Percentiles rank a stretch among this genome's conserved stretches.
Conservation (phyloP, 2,113 vertebrate genomes). For the Tylochromis polylepis region DNA sequence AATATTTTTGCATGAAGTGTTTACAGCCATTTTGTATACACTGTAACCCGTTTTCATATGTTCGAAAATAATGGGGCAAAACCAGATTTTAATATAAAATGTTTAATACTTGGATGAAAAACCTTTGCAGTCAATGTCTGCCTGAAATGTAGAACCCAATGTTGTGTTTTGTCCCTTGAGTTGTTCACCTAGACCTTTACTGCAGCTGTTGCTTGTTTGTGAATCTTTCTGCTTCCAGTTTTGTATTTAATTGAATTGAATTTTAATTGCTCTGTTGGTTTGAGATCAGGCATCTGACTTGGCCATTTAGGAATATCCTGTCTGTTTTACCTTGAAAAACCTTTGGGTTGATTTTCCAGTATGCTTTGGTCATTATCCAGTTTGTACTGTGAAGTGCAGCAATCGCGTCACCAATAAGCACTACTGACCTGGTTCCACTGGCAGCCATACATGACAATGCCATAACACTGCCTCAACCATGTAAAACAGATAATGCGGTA, state of each 20-base stretch:
- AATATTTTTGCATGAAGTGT: not conserved
- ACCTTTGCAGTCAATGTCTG: not conserved
- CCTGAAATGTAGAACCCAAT: not conserved
- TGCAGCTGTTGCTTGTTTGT: not conserved
- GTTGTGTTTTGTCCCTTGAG: no score
- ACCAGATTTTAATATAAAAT: not conserved
- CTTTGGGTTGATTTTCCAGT: fast-evolving
- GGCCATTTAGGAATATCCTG: not conserved
- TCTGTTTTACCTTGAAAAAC: not conserved
- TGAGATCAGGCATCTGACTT: not conserved
- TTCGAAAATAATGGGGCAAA: not conserved
- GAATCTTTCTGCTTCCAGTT: not conserved
- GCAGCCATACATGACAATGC: not conserved
- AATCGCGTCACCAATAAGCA: not conserved
- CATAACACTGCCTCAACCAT: no score
- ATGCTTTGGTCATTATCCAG: not conserved
- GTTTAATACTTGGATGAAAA: not conserved
- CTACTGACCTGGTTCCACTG: not conserved
- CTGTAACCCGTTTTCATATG: not conserved
- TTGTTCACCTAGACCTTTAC: not conserved
- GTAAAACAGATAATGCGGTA: not conserved
- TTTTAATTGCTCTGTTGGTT: not conserved
- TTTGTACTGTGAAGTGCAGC: not conserved
- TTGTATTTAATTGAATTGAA: not conserved
- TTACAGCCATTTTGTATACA: not conserved